A percentile compares a stretch with the other conserved stretches of the same genome.
Evolutionary conservation across 2,113 vertebrate genomes (phyloP).

Genomic region (Elgaria multicarinata): DNA sequence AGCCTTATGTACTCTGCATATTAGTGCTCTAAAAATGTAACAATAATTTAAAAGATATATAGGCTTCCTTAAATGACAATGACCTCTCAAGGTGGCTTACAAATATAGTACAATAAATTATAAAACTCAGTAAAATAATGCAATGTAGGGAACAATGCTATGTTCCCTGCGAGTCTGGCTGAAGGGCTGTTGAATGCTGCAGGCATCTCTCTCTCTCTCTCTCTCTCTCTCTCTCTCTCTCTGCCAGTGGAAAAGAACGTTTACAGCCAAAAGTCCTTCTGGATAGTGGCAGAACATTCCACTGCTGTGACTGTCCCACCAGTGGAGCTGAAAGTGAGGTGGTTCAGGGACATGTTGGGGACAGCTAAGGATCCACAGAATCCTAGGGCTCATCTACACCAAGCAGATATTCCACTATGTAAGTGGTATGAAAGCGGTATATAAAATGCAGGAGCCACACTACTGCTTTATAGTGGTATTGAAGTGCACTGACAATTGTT

Average conservation of each 20-base stretch:
- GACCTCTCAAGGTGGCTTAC: neutral
- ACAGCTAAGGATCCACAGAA: neutral
- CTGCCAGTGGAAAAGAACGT: neutral
- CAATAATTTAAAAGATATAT: neutral
- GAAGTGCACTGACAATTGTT: too few relatives aligned
- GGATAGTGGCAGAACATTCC: neutral
- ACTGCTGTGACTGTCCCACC: neutral
- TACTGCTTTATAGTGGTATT: too few relatives aligned
- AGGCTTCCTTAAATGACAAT: neutral
- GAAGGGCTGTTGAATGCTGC: neutral
- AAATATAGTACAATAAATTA: neutral
- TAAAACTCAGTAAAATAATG: neutral
- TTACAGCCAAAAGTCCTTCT: neutral
- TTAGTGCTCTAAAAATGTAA: slow-evolving; percentile 12
- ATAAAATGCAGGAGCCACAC: too few relatives aligned
- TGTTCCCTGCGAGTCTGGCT: neutral
- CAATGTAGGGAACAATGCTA: neutral
- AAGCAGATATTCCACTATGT: too few relatives aligned
- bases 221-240: too few relatives aligned
- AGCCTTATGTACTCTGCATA: neutral
- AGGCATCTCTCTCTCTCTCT: too few relatives aligned
- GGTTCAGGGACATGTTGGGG: neutral
- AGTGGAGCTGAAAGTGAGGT: neutral
- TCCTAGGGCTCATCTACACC: too few relatives aligned
- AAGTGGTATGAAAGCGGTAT: too few relatives aligned